Evolutionary conservation across 2,113 vertebrate species (phyloP).

Genomic region (Paralichthys olivaceus): DNA sequence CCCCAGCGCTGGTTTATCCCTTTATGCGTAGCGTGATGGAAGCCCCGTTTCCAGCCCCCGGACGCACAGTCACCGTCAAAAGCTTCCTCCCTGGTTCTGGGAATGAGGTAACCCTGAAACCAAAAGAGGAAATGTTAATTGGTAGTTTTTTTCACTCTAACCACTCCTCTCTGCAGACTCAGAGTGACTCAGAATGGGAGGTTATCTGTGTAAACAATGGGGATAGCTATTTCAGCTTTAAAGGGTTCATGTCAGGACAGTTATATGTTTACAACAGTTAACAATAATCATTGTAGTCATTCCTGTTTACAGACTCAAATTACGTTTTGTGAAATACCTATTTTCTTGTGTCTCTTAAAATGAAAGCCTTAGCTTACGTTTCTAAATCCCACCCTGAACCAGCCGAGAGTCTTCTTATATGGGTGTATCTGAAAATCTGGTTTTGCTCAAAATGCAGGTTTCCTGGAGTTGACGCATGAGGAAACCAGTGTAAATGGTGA

Average conservation of each 20-base stretch:
- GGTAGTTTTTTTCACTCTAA: slow-evolving; percentile 34
- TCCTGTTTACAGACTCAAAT: not conserved
- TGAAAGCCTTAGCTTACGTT: not conserved
- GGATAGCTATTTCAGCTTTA: slow-evolving; percentile 12
- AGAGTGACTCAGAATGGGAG: slow-evolving; percentile 52
- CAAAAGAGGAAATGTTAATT: slow-evolving; percentile 61
- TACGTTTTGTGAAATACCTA: not conserved
- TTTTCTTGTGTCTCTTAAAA: not conserved
- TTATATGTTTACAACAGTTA: slow-evolving; percentile 2
- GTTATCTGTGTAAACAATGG: slow-evolving; percentile 36
- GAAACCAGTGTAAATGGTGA: not conserved
- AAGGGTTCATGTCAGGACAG: slow-evolving; percentile 14
- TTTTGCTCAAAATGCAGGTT: not conserved
- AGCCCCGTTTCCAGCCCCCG: slow-evolving; percentile 95
- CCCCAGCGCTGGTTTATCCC: slow-evolving; percentile 91
- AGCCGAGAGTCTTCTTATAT: not conserved
- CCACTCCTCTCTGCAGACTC: slow-evolving; percentile 33
- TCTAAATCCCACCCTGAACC: not conserved
- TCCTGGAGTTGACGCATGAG: no score
- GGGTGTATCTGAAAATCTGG: not conserved
- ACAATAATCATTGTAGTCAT: slow-evolving; percentile 4
- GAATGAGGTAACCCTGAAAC: slow-evolving; percentile 85
- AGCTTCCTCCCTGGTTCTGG: slow-evolving; percentile 95
- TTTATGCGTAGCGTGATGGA: slow-evolving; percentile 99
- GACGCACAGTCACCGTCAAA: slow-evolving; percentile 92